Percentiles rank a stretch among this genome's conserved stretches.
Evolutionary conservation across 2,888 invertebrate species (phyloP).

Genomic region (Pyrgus malvae): DNA sequence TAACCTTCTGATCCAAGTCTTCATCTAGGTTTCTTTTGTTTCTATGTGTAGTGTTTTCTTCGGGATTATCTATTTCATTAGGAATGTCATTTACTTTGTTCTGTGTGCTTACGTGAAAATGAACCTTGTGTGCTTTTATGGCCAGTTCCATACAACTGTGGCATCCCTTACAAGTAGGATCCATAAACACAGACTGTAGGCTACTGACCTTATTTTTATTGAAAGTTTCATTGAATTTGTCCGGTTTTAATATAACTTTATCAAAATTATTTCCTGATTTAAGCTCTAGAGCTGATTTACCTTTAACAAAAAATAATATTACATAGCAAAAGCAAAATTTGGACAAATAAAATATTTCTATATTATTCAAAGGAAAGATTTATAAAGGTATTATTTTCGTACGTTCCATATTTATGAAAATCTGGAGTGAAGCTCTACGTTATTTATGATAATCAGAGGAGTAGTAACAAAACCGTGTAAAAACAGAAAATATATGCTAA

Average conservation of each 20-base stretch:
- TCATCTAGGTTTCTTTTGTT: constrained; percentile 39
- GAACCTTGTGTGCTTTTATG: constrained; percentile 43
- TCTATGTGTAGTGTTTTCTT: constrained; percentile 35
- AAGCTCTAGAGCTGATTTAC: constrained; percentile 15
- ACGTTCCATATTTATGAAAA: constrained; percentile 10
- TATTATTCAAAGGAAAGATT: neutral
- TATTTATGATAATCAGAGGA: constrained; percentile 14
- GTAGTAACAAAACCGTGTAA: constrained; percentile 11
- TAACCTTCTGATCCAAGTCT: constrained; percentile 25
- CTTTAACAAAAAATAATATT: constrained; percentile 17
- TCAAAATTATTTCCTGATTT: neutral
- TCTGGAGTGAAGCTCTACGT: constrained; percentile 6
- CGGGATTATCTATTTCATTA: constrained; percentile 39
- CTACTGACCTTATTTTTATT: constrained; percentile 38
- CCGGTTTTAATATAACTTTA: constrained; percentile 25
- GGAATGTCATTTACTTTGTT: constrained; percentile 38
- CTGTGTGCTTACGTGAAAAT: constrained; percentile 31
- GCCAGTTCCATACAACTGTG: constrained; percentile 53
- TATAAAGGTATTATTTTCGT: neutral
- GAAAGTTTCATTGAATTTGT: constrained; percentile 40
- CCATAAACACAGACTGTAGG: constrained; percentile 45
- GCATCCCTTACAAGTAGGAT: constrained; percentile 48
- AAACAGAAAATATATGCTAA: constrained; percentile 22
- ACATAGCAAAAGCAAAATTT: neutral
- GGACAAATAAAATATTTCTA: neutral